Conservation (phyloP, 2,797 vertebrate genomes). For the Sus cebifrons region DNA sequence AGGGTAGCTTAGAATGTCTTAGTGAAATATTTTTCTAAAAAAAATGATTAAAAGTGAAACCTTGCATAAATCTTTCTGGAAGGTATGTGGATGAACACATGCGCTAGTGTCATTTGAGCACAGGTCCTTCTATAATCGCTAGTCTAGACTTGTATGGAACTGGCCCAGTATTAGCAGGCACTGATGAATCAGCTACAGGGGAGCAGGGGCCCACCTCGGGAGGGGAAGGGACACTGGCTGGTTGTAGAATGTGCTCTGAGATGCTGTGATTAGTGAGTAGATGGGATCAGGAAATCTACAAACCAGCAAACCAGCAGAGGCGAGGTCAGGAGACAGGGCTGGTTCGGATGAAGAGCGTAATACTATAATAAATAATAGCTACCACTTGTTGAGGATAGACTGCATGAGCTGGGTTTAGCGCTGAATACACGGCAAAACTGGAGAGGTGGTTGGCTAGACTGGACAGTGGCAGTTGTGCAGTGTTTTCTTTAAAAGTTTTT, state of each 20-base stretch:
- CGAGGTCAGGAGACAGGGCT: not conserved
- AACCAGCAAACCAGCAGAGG: not conserved
- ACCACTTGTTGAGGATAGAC: not conserved
- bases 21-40: constrained; percentile 18
- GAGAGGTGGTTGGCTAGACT: not conserved
- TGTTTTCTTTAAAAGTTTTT: not conserved
- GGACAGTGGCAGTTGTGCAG: not conserved
- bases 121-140: not conserved
- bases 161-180: not conserved
- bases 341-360: not conserved
- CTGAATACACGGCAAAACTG: not conserved
- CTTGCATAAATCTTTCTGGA: constrained; percentile 7
- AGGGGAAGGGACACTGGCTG: not conserved
- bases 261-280: not conserved
- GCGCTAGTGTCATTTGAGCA: not conserved
- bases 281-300: not conserved
- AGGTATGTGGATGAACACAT: not conserved
- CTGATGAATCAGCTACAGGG: not conserved
- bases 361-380: not conserved
- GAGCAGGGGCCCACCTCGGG: not conserved
- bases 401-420: not conserved
- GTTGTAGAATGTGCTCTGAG: not conserved
- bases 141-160: not conserved
- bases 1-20: constrained; percentile 32
- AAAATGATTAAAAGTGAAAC: not conserved